These are phyloP conservation scores for Cyanocitta stelleri DNA, from an alignment of 2,113 vertebrate genomes.

Conservation along the genomic window DNA sequence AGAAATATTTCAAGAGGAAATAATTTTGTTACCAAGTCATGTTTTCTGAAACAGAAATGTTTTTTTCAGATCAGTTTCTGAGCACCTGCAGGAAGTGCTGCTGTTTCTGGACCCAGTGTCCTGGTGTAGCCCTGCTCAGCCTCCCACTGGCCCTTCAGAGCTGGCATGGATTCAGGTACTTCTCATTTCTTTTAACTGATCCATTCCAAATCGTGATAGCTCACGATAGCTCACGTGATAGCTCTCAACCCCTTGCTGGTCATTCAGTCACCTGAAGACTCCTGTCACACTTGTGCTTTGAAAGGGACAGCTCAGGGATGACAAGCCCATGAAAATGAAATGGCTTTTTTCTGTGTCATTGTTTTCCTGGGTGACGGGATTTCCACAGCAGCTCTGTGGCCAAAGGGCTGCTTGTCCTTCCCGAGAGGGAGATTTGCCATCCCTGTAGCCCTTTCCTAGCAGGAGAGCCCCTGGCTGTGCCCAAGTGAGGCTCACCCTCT, in stretches of 20 bases:
- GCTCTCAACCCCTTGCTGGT: not conserved
- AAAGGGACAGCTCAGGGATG: not conserved
- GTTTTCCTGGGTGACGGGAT: not conserved
- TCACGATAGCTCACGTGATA: too few relatives aligned
- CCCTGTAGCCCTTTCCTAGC: not conserved
- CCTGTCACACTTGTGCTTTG: not conserved
- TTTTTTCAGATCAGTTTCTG: not conserved
- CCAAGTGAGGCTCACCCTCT: not conserved
- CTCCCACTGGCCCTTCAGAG: not conserved
- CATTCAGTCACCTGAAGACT: not conserved
- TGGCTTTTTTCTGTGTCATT: rapidly evolving
- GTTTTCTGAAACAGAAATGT: not conserved
- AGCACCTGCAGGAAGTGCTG: not conserved
- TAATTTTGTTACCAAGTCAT: not conserved
- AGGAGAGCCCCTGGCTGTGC: too few relatives aligned
- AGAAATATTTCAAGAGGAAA: not conserved
- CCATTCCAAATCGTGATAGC: not conserved
- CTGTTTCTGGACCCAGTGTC: not conserved
- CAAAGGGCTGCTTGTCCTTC: not conserved
- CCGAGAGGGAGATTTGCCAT: rapidly evolving
- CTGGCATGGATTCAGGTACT: not conserved
- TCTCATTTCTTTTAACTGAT: not conserved
- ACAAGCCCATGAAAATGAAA: not conserved
- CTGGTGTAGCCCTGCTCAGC: not conserved
- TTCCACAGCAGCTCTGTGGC: not conserved